Base-by-base conservation (phyloP, 2,888 invertebrate genomes). In the Dendrolimus pini region DNA sequence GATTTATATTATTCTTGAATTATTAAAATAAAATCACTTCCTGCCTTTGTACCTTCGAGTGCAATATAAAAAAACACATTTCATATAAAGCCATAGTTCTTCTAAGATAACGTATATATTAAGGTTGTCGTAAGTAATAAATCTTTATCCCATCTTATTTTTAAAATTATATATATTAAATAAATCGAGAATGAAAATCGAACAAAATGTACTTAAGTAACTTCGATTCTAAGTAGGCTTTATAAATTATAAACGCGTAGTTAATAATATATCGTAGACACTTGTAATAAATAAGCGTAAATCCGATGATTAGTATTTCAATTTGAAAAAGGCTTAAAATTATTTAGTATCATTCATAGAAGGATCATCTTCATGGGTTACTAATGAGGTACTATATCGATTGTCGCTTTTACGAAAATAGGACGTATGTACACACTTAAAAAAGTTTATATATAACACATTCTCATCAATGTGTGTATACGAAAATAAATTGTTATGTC, bases 191-290 rank as follows among this genome's bases (percentile, higher is more conserved):
- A 75, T 75, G 68, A 75, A 81, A 84, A 85, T 87, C 82, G 85
- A 89, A 88, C 86, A 89, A 87, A 86, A 87, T 87, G 90, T 90
- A 90, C 90, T 89, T 90, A 90, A 89, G 86, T 86, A 86, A 88
- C 77, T 77, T 88, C 78, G 83, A 80, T 83, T 77, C 8, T 89
- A 88, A 85, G 87, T 89, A 89, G 85, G 89, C 89, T 90, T 90
- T 88, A 89, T 88, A 89, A 89, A 89, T 89, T 85, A 84, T 86
- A 85, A 77, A 87, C 82, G 85, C 89, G 80, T 90, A 89, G 87
- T 78, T 81, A 76, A 75, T 76, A 79, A 75, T 74, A 78, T 86
- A 85, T 84, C 74, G 85, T 88, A 87, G 86, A 79, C 72, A 81
- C 77, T 78, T 79, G 77, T 82, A 80, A 80, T 85, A 80, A 81